A percentile compares a stretch with the other conserved stretches of the same genome.
Evolutionary conservation across 2,888 invertebrate species (phyloP).

Genomic region (Biston betularia): DNA sequence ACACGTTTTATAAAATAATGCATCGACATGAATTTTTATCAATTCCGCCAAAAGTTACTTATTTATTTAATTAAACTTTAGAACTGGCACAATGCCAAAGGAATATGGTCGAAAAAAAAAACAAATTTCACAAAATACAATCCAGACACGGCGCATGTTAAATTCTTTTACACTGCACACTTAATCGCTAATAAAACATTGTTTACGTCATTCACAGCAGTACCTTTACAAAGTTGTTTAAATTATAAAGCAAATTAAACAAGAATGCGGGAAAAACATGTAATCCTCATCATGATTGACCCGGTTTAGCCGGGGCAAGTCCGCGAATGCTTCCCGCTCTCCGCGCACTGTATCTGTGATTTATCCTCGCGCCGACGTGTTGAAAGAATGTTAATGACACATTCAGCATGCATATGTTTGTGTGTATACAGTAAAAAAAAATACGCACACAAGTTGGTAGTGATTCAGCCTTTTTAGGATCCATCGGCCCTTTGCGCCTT

Average conservation of each 20-base stretch:
- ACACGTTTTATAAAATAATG: too few species aligned
- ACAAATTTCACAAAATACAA: neutral
- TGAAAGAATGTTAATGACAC: conserved; percentile 24
- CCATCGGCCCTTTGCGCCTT: conserved; percentile 7
- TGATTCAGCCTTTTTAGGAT: conserved; percentile 38
- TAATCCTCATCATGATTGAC: conserved; percentile 15
- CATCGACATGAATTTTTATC: too few species aligned
- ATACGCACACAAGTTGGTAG: conserved; percentile 18
- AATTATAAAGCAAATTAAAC: neutral
- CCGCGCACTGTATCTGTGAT: conserved; percentile 6
- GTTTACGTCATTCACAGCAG: neutral
- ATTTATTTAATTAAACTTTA: neutral
- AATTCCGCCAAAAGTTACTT: neutral
- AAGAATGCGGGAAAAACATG: conserved; percentile 10
- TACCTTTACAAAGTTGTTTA: neutral
- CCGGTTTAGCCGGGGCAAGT: conserved; percentile 2
- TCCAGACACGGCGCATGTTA: neutral
- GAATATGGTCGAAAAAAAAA: neutral
- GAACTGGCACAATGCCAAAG: neutral
- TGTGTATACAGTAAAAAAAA: conserved; percentile 7
- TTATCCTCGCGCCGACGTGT: conserved; percentile 12
- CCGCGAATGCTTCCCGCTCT: conserved; percentile 9
- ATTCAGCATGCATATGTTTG: neutral
- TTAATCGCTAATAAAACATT: neutral
- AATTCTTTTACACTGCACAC: conserved; percentile 12